Evolutionary conservation across 2,113 vertebrate genomes (phyloP).

Genomic region (Rattus rattus): DNA sequence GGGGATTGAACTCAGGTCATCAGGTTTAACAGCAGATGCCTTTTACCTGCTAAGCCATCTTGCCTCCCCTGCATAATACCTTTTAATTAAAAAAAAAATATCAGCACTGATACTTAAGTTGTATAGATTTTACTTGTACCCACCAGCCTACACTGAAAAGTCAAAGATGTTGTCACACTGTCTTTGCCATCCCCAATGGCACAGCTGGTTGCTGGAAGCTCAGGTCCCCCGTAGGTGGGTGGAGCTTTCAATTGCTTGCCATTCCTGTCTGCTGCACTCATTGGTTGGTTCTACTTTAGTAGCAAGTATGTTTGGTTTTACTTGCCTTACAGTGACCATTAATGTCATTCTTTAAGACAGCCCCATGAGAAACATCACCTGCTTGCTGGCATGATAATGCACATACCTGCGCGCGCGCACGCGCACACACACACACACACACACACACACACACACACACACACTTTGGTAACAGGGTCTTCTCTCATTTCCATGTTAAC

Average conservation of each 20-base stretch:
- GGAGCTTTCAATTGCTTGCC: background rate
- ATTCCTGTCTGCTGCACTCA: background rate
- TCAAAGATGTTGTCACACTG: accelerated
- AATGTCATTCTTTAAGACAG: background rate
- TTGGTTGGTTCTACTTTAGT: background rate
- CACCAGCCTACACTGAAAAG: background rate
- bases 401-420: too few species aligned
- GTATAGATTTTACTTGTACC: background rate
- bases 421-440: too few species aligned
- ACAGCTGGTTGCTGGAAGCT: background rate
- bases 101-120: background rate
- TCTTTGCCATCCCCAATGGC: background rate
- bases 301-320: background rate
- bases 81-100: background rate
- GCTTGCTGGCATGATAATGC: background rate
- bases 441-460: too few species aligned
- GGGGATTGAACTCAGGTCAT: background rate
- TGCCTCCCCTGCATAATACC: background rate
- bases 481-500: background rate
- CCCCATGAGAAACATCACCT: background rate
- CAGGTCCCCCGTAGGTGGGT: background rate
- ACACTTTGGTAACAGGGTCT: background rate
- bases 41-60: background rate
- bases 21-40: background rate
- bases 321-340: background rate